Percentiles rank a stretch among this genome's conserved stretches.
Evolutionary conservation across 2,797 vertebrate species (phyloP).

Genomic region (Hydrocynus forskahlii): DNA sequence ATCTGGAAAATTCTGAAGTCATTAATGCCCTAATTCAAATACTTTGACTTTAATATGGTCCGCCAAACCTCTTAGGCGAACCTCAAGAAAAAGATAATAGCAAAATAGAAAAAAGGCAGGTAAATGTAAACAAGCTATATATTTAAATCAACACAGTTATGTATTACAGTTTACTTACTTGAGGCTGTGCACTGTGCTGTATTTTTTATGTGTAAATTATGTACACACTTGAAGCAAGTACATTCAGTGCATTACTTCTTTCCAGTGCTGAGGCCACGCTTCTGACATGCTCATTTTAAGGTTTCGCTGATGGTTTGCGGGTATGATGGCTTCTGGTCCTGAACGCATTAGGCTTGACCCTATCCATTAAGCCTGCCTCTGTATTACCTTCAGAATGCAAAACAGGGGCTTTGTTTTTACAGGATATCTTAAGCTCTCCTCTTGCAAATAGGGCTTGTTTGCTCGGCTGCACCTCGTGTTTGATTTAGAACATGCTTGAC

Average conservation of each 20-base stretch:
- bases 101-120: not conserved
- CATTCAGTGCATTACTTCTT: not conserved
- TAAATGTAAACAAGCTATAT: too few species aligned
- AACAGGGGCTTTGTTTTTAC: conserved; percentile 13
- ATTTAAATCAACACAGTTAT: not conserved
- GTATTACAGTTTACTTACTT: not conserved
- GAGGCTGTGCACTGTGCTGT: too few species aligned
- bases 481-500: conserved; percentile 50
- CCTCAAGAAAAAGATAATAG: not conserved
- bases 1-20: too few species aligned
- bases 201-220: not conserved
- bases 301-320: conserved; percentile 26
- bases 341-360: conserved; percentile 46
- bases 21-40: too few species aligned
- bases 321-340: conserved; percentile 38
- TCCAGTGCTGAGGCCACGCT: not conserved
- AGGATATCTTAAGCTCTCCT: conserved; percentile 31
- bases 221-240: not conserved
- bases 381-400: conserved; percentile 38
- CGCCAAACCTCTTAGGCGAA: not conserved
- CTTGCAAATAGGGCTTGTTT: conserved; percentile 40
- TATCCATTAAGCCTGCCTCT: conserved; percentile 44
- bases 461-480: conserved; percentile 33
- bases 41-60: too few species aligned
- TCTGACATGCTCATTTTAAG: conserved; percentile 44